Evolutionary conservation across 2,113 vertebrate species (phyloP).

Genomic region (Centropus unirufus): DNA sequence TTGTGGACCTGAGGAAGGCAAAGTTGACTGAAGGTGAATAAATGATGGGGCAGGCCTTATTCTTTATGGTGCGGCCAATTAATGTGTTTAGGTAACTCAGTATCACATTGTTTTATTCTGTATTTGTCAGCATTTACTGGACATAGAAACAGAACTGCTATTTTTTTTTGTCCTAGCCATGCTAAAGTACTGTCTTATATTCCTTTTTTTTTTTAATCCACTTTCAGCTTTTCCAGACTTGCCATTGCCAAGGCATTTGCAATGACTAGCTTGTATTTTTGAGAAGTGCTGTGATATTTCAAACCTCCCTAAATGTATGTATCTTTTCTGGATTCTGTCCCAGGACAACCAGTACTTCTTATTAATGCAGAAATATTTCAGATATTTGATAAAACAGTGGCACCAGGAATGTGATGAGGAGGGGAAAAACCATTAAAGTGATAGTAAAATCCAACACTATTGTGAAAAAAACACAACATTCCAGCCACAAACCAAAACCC

Average conservation of each 20-base stretch:
- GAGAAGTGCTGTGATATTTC: slow-evolving; percentile 14
- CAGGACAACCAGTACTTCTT: slow-evolving; percentile 36
- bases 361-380: slow-evolving; percentile 23
- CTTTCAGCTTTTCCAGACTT: slow-evolving; percentile 23
- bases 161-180: slow-evolving; percentile 9
- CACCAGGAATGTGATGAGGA: neutral
- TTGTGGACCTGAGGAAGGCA: slow-evolving; percentile 27
- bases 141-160: slow-evolving; percentile 7
- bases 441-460: neutral
- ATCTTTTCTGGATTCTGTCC: slow-evolving; percentile 34
- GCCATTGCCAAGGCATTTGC: neutral
- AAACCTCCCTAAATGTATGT: slow-evolving; percentile 39
- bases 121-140: slow-evolving; percentile 55
- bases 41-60: slow-evolving; percentile 36
- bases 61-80: slow-evolving; percentile 59
- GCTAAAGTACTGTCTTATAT: neutral
- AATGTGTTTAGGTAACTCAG: slow-evolving; percentile 36
- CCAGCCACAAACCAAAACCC: neutral
- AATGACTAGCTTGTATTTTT: slow-evolving; percentile 13
- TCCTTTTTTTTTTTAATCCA: neutral
- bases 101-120: slow-evolving; percentile 32
- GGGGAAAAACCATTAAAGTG: neutral
- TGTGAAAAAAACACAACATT: neutral
- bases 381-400: slow-evolving; percentile 13
- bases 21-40: slow-evolving; percentile 54